A percentile compares a stretch with the other conserved stretches of the same genome.
These are phyloP conservation scores for Euzetes globulus DNA, from an alignment of 2,888 invertebrate genomes.

Conservation along the genomic window DNA sequence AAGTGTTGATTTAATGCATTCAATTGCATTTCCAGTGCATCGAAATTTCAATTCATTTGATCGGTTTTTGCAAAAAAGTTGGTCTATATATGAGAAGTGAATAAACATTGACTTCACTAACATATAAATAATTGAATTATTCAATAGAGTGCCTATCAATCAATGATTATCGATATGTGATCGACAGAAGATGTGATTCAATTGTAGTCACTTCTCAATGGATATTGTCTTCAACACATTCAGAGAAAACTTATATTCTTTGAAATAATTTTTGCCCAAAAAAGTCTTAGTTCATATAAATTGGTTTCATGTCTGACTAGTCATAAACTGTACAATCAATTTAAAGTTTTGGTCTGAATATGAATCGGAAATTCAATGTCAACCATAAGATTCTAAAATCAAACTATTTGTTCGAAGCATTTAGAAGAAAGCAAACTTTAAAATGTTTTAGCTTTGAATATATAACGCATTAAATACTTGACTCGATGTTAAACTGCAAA, in stretches of 20 bases:
- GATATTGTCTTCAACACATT: neutral
- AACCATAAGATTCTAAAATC: neutral
- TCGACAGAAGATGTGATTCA: too few relatives aligned
- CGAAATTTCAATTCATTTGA: neutral
- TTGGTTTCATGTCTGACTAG: conserved; percentile 20
- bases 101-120: too few relatives aligned
- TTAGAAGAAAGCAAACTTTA: neutral
- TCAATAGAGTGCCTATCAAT: too few relatives aligned
- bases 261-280: neutral
- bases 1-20: neutral
- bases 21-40: neutral
- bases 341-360: neutral
- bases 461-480: neutral
- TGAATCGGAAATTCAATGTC: neutral
- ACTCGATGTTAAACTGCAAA: neutral
- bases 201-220: too few relatives aligned
- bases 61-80: neutral
- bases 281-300: neutral
- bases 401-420: neutral
- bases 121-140: too few relatives aligned
- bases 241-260: neutral
- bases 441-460: neutral
- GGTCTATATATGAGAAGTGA: neutral
- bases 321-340: neutral
- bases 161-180: too few relatives aligned